Evolutionary conservation across 1,140 invertebrate species (phyloP).

Genomic region (Elymnias hypermnestra): DNA sequence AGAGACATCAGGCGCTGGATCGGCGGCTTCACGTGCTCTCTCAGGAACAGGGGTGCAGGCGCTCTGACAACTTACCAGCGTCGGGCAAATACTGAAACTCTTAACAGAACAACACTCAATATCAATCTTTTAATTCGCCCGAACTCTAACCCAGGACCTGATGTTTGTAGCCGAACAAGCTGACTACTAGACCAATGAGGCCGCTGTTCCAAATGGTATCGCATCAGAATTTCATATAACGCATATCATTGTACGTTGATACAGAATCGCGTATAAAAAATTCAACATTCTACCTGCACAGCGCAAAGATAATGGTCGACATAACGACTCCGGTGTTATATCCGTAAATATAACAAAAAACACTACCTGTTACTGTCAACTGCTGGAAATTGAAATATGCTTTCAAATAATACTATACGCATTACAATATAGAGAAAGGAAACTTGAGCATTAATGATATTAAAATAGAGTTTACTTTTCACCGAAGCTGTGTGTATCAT

Average conservation of each 20-base stretch:
- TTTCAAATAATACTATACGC: background rate
- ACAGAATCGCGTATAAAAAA: slow-evolving; percentile 9
- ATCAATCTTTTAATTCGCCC: no score
- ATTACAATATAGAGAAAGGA: background rate
- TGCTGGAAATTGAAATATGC: slow-evolving; percentile 27
- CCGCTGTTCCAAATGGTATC: no score
- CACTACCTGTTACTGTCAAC: slow-evolving; percentile 43
- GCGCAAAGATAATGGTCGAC: slow-evolving; percentile 28
- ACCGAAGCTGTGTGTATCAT: background rate
- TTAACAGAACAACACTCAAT: no score
- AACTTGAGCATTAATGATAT: background rate
- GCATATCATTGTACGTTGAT: slow-evolving; percentile 4
- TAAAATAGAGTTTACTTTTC: background rate
- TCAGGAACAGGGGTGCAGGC: no score
- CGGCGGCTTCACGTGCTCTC: no score
- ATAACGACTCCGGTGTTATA: slow-evolving; percentile 40
- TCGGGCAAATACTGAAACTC: no score
- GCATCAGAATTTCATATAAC: no score
- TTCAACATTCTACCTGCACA: slow-evolving; percentile 24
- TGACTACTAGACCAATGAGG: no score
- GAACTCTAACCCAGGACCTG: no score
- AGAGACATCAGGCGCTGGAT: no score
- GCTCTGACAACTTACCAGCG: no score
- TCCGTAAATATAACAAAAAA: slow-evolving; percentile 48
- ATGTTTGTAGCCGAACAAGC: no score